These are phyloP conservation scores for Triplophysa bombifrons DNA, from an alignment of 2,797 vertebrate genomes.

Conservation along the genomic window DNA sequence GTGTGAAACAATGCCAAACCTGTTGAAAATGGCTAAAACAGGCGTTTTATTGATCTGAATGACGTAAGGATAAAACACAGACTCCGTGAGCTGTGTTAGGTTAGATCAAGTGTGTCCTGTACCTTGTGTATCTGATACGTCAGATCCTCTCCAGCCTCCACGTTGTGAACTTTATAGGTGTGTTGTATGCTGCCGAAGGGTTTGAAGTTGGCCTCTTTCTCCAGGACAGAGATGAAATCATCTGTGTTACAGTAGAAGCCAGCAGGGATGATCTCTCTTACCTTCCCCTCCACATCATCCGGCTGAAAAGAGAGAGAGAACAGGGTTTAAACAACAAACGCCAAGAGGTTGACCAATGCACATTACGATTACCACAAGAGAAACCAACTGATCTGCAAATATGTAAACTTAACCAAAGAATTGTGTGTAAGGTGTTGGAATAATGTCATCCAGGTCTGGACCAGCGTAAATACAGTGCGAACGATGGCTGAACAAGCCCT, in stretches of 20 bases:
- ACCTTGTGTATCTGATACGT: conserved; percentile 96
- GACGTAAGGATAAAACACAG: neutral
- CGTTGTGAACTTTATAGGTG: conserved; percentile 88
- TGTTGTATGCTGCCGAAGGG: conserved; percentile 92
- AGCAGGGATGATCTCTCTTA: conserved; percentile 89
- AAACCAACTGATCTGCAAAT: neutral
- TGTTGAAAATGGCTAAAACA: too few relatives aligned
- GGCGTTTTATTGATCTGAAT: neutral
- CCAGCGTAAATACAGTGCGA: neutral
- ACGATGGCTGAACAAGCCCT: neutral
- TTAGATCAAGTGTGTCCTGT: conserved; percentile 24
- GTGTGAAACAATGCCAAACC: too few relatives aligned
- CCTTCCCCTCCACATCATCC: conserved; percentile 93
- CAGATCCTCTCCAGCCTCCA: conserved; percentile 89
- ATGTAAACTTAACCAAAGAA: neutral
- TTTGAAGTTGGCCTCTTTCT: conserved; percentile 95
- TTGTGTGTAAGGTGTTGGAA: neutral
- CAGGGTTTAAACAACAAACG: neutral
- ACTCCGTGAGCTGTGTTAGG: too few relatives aligned
- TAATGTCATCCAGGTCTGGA: neutral
- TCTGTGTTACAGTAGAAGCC: conserved; percentile 92
- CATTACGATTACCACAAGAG: neutral
- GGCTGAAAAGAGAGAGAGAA: conserved; percentile 70
- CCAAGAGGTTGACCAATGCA: neutral
- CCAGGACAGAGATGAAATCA: conserved; percentile 92